Evolutionary conservation across 2,888 invertebrate species (phyloP).

Genomic region (Euzophera pinguis): DNA sequence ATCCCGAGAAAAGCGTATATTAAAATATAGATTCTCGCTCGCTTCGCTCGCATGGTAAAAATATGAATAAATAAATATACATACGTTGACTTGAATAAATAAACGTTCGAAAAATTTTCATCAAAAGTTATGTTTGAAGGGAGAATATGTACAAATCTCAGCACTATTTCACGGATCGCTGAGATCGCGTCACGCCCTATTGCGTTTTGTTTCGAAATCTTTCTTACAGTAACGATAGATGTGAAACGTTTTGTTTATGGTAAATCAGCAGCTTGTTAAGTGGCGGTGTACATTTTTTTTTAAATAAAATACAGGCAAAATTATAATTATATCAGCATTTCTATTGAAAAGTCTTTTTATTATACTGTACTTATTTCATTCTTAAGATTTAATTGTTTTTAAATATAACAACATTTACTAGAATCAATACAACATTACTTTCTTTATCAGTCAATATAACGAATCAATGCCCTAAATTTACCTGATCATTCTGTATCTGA

Average conservation of each 20-base stretch:
- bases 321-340: too few relatives aligned
- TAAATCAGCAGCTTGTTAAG: not conserved
- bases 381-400: too few relatives aligned
- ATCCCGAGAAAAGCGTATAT: too few relatives aligned
- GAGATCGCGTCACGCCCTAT: constrained; percentile 51
- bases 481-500: too few relatives aligned
- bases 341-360: too few relatives aligned
- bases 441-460: too few relatives aligned
- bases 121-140: not conserved
- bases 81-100: not conserved
- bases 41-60: not conserved
- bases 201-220: constrained; percentile 53
- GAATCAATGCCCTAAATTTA: too few relatives aligned
- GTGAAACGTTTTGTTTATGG: constrained; percentile 9
- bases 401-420: too few relatives aligned
- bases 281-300: not conserved
- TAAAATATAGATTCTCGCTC: too few relatives aligned
- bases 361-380: too few relatives aligned
- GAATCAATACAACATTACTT: too few relatives aligned
- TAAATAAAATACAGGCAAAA: not conserved
- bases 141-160: constrained; percentile 15
- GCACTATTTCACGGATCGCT: constrained; percentile 58
- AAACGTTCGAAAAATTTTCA: not conserved
- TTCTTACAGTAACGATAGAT: constrained; percentile 23
- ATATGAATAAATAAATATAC: not conserved